Conservation (phyloP, 2,797 vertebrate genomes). For the Amniataba percoides region DNA sequence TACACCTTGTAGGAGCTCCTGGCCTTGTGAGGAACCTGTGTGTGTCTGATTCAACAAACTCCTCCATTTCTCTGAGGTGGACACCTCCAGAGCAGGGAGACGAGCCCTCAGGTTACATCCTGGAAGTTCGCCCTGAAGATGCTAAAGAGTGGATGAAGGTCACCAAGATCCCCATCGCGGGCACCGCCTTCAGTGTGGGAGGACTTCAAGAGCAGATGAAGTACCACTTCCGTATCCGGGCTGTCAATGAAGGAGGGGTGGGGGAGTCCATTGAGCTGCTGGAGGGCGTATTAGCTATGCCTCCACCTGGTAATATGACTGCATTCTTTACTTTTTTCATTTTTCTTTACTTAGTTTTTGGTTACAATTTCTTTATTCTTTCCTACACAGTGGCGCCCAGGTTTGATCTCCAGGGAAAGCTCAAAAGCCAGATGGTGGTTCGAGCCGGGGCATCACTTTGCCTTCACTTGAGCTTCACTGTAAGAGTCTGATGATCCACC, state of each 20-base stretch:
- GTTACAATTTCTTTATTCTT: background rate
- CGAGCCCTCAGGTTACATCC: conserved; percentile 75
- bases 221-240: conserved; percentile 79
- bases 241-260: conserved; percentile 79
- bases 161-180: conserved; percentile 76
- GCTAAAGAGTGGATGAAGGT: conserved; percentile 81
- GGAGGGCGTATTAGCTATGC: conserved; percentile 73
- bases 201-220: conserved; percentile 80
- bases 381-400: conserved; percentile 61
- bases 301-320: conserved; percentile 77
- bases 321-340: background rate
- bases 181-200: conserved; percentile 72
- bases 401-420: conserved; percentile 78
- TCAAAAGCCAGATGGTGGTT: conserved; percentile 85
- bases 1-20: conserved; percentile 72
- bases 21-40: conserved; percentile 75
- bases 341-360: background rate
- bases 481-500: conserved; percentile 57
- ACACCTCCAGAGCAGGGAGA: conserved; percentile 70
- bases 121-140: conserved; percentile 75
- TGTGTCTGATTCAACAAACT: conserved; percentile 79
- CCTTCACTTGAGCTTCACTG: conserved; percentile 77
- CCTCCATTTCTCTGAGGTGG: conserved; percentile 81
- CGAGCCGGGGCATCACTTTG: conserved; percentile 78
- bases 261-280: conserved; percentile 73